Conservation (phyloP, 1,140 invertebrate species). For the Drosophila willistoni region DNA sequence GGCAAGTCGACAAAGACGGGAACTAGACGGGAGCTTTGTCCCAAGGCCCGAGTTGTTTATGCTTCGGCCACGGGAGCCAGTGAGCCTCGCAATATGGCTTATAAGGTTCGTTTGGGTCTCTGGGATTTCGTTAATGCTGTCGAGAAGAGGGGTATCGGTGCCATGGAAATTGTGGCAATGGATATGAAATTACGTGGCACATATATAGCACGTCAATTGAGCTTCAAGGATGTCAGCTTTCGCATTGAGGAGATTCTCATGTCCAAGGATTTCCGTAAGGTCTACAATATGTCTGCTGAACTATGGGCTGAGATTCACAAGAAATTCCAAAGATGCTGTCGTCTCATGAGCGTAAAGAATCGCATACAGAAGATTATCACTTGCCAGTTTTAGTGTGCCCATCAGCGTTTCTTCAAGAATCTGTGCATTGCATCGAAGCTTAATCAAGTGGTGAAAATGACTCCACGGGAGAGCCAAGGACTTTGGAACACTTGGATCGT, state of each 20-base stretch:
- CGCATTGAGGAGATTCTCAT: slow-evolving; percentile 98
- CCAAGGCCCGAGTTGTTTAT: slow-evolving; percentile 97
- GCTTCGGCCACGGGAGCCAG: slow-evolving; percentile 99
- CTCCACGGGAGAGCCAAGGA: slow-evolving; percentile 98
- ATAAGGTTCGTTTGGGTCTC: slow-evolving; percentile 99
- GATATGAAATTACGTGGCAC: slow-evolving; percentile 99
- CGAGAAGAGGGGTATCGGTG: slow-evolving; percentile 98
- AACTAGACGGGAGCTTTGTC: slow-evolving; percentile 95
- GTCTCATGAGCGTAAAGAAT: slow-evolving; percentile 95
- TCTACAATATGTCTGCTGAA: slow-evolving; percentile 96
- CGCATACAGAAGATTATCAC: slow-evolving; percentile 97
- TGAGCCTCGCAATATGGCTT: slow-evolving; percentile 99
- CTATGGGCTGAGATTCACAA: slow-evolving; percentile 97
- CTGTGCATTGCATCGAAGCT: slow-evolving; percentile 99
- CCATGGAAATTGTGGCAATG: slow-evolving; percentile 99
- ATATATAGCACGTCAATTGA: slow-evolving; percentile 99
- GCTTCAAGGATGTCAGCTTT: slow-evolving; percentile 97
- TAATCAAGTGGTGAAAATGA: slow-evolving; percentile 90
- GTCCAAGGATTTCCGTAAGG: slow-evolving; percentile 91
- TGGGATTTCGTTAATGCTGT: slow-evolving; percentile 99
- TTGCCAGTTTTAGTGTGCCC: slow-evolving; percentile 99
- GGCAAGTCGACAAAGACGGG: slow-evolving; percentile 96
- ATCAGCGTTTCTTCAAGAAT: slow-evolving; percentile 99
- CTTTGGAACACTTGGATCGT: slow-evolving; percentile 96
- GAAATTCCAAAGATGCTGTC: slow-evolving; percentile 97